These are phyloP conservation scores for Thalassarche chlororhynchos DNA, from an alignment of 2,113 vertebrate species.

Conservation along the genomic window DNA sequence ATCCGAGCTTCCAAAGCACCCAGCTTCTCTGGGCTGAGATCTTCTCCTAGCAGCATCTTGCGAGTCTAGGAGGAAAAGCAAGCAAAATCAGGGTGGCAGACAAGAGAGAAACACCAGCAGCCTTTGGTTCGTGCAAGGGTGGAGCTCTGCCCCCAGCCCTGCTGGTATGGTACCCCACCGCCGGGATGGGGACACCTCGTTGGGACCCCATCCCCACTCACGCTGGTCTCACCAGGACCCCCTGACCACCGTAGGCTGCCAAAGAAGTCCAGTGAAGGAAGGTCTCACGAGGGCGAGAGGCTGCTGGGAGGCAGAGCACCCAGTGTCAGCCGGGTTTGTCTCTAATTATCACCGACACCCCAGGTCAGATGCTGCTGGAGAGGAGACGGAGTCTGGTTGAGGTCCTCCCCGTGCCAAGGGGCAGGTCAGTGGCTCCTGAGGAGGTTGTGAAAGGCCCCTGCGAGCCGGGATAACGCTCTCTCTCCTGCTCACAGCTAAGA, in stretches of 20 bases:
- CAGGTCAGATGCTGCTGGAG: background rate
- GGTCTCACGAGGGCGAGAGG: fast-evolving
- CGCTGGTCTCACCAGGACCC: background rate
- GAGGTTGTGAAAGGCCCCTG: background rate
- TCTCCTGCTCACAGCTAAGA: too few relatives aligned
- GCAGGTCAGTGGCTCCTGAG: background rate
- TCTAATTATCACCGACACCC: background rate
- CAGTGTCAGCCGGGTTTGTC: background rate
- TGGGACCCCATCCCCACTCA: background rate
- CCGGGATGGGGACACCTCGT: background rate
- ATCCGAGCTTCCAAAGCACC: background rate
- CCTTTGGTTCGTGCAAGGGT: fast-evolving
- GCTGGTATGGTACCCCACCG: too few relatives aligned
- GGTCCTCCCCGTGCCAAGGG: background rate
- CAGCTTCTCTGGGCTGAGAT: background rate
- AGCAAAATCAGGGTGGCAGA: background rate
- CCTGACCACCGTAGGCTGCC: background rate
- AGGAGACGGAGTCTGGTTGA: fast-evolving
- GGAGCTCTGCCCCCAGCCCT: background rate
- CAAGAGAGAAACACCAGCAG: background rate
- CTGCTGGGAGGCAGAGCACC: background rate
- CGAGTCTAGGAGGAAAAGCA: background rate
- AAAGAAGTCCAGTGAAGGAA: background rate
- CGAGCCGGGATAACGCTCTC: fast-evolving
- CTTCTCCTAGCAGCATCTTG: background rate